These are phyloP conservation scores for Antennarius maculatus DNA, from an alignment of 2,797 vertebrate species.

Conservation along the genomic window DNA sequence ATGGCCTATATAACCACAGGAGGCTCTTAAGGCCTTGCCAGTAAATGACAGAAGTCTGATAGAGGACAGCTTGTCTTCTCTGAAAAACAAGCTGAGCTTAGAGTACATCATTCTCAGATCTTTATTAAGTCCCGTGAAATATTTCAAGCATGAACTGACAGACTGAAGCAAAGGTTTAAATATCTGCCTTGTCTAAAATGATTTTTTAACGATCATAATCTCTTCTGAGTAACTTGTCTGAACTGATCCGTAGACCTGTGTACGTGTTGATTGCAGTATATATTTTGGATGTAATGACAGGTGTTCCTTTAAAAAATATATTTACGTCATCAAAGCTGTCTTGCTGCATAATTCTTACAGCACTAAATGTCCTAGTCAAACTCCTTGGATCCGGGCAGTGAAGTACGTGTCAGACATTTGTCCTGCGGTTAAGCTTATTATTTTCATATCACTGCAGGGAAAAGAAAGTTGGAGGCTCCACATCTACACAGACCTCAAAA, in stretches of 20 bases:
- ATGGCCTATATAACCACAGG: constrained; percentile 70
- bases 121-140: constrained; percentile 19
- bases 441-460: constrained; percentile 67
- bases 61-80: constrained; percentile 47
- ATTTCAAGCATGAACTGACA: constrained; percentile 22
- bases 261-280: no score
- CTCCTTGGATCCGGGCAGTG: constrained; percentile 31
- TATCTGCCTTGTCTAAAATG: background rate
- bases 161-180: background rate
- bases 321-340: constrained; percentile 29
- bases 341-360: constrained; percentile 23
- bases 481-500: constrained; percentile 44
- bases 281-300: background rate
- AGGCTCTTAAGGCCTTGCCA: constrained; percentile 64
- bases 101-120: constrained; percentile 21
- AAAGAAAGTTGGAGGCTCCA: constrained; percentile 53
- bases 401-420: constrained; percentile 55
- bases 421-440: constrained; percentile 53
- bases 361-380: constrained; percentile 25
- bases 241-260: background rate
- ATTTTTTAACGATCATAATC: background rate
- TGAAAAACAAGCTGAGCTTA: constrained; percentile 29
- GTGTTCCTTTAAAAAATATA: constrained; percentile 1
- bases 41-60: constrained; percentile 63
- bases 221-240: background rate